Evolutionary conservation across 2,888 invertebrate species (phyloP), one percentile per base, ranked within the genome.

Genomic region (Mystacides longicornis): DNA sequence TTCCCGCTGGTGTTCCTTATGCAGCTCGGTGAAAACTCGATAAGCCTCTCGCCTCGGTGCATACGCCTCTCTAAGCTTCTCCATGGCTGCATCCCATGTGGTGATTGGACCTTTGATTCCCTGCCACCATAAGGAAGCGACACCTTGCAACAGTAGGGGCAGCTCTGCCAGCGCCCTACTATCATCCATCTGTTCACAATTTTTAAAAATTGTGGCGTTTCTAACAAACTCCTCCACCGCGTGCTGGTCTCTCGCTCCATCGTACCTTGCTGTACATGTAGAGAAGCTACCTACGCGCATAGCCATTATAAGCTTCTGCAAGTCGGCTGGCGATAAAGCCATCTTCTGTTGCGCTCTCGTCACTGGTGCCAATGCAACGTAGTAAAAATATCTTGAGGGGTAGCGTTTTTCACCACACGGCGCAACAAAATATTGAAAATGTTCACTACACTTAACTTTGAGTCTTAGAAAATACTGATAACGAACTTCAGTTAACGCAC

Each of bases 241-340:
- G 20, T 3, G 18, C 20, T 21, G 18, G 14, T 45, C 45, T 9
- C 45, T 19, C 20, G 19, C 20, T 3, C 45, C 45, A 45, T 45
- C 45, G 14, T 45, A 45, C 3, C 45, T 9, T 11, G 45, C 45
- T 11, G 45, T 45, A 21, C 45, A 45, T 54, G 51, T 37, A 51
- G 52, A 21, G 19, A 49, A 49, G n/a, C 49, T 49, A n/a, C n/a
- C n/a, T n/a, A n/a, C n/a, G n/a, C n/a, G n/a, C n/a, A n/a, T n/a
- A n/a, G n/a, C n/a, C n/a, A n/a, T n/a, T n/a, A n/a, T n/a, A n/a
- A n/a, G n/a, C n/a, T n/a, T n/a, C n/a, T n/a, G n/a, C n/a, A n/a
- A n/a, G n/a, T n/a, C n/a, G n/a, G n/a, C n/a, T n/a, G n/a, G n/a
- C n/a, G n/a, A n/a, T n/a, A n/a, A n/a, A n/a, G n/a, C n/a, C n/a